A percentile compares a stretch with the other conserved stretches of the same genome.
These are phyloP conservation scores for Phylloscopus trochiloides DNA, from an alignment of 2,113 vertebrate genomes.

Conservation along the genomic window DNA sequence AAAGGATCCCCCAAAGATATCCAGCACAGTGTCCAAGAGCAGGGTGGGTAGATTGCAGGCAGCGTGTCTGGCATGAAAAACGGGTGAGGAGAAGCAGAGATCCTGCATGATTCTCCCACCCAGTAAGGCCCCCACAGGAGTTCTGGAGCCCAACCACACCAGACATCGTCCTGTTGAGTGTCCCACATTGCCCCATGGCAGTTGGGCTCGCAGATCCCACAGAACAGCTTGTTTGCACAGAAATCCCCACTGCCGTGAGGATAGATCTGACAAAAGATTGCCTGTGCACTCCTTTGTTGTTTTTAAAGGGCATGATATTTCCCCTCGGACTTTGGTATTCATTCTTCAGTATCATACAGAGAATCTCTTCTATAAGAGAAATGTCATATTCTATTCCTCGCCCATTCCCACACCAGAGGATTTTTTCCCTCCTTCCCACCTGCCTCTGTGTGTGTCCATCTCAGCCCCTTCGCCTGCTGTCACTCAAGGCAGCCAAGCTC, in stretches of 20 bases:
- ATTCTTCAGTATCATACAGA: slow-evolving; percentile 5
- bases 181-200: neutral
- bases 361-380: slow-evolving; percentile 48
- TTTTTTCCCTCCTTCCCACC: slow-evolving; percentile 13
- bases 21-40: neutral
- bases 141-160: neutral
- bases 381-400: slow-evolving; percentile 44
- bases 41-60: neutral
- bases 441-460: neutral
- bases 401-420: slow-evolving; percentile 23
- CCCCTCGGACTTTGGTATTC: slow-evolving; percentile 48
- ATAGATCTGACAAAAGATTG: slow-evolving; percentile 46
- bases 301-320: slow-evolving; percentile 66
- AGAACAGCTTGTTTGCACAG: slow-evolving; percentile 8
- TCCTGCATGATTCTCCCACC: neutral
- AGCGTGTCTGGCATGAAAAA: neutral
- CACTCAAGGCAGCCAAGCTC: slow-evolving; percentile 53
- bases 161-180: neutral
- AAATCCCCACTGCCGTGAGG: neutral
- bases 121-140: neutral
- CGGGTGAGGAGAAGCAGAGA: neutral
- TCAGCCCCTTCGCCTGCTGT: neutral
- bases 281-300: slow-evolving; percentile 22
- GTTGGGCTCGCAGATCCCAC: neutral
- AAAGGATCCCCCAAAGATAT: neutral